Conservation (phyloP, 92 coral and sea anemone species). For the Epizoanthus stellaris region DNA sequence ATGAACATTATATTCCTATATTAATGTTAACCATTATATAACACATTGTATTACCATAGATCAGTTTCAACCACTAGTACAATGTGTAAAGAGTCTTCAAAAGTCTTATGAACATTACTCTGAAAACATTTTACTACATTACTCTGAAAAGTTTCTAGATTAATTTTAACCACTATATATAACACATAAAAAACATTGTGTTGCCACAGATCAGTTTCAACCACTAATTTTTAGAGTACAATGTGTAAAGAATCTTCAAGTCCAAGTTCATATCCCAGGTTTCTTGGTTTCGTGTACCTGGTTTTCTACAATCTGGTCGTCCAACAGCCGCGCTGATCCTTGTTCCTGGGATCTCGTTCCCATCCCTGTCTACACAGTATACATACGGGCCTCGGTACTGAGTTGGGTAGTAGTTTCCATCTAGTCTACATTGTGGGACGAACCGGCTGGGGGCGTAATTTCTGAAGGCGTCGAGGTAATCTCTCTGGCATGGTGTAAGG, state of each 20-base stretch:
- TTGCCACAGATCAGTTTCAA: too few species aligned
- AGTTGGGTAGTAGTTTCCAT: slow-evolving; percentile 78
- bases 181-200: too few species aligned
- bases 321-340: slow-evolving; percentile 68
- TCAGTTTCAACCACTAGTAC: too few species aligned
- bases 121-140: too few species aligned
- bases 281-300: slow-evolving; percentile 43
- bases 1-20: too few species aligned
- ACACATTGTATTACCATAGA: too few species aligned
- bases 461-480: slow-evolving; percentile 61
- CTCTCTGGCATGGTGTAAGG: slow-evolving; percentile 78
- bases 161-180: too few species aligned
- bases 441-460: slow-evolving; percentile 73
- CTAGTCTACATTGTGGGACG: slow-evolving; percentile 81
- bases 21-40: too few species aligned
- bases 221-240: too few species aligned
- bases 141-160: too few species aligned
- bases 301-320: slow-evolving; percentile 75
- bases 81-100: too few species aligned
- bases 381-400: slow-evolving; percentile 73
- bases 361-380: slow-evolving; percentile 78
- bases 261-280: not conserved
- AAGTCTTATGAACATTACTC: too few species aligned
- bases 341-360: slow-evolving; percentile 83
- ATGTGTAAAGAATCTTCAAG: not conserved